Base-by-base conservation (phyloP, 2,113 vertebrate species). In the Prunella fulvescens region DNA sequence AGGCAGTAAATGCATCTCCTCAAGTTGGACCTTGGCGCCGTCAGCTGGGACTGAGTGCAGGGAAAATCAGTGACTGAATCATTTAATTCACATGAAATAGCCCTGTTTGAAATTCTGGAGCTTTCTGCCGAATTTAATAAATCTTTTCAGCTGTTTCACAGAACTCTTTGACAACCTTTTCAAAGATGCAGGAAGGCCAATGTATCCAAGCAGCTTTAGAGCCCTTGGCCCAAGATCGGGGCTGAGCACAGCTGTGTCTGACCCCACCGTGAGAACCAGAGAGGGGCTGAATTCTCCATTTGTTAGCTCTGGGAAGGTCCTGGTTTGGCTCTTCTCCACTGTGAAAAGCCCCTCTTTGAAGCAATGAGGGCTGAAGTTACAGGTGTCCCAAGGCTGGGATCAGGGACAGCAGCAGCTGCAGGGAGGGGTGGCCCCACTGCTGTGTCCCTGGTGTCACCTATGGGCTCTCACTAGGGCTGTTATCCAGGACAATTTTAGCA, bases 221-320 rank as follows among this genome's bases (percentile, higher is more conserved):
- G 40, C 62, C 89, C 53, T 95, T 93, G 91, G 94, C 72, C 94
- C 58, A 12, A 44, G 92, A 85, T 39, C 26, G 2, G 1, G 35
- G 65, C 70, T 1, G 18, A 95, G 87, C 84, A 51, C 94, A 96
- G 93, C 95, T 95, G 95, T 88, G 81, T 33, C 81, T 78, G 81
- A 77, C 87, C 79, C 70, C 81, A 56, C 54, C 50, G 90, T 97
- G 94, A 97, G 95, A 97, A 96, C 74, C 71, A 86, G 80, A 93
- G 87, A 93, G 71, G n/a, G 31, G 47, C 60, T 94, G 64, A 92
- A 71, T 93, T 93, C 88, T 77, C 40, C 4, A 1, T 71, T 70
- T 93, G 79, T 91, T 60, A 67, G 31, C 0, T 0, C 76, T 86
- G 44, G 1, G 17, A 94, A 95, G 67, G 65, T 53, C 79, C 89